Conservation (phyloP, 2,797 vertebrate genomes). For the Leuciscus waleckii region DNA sequence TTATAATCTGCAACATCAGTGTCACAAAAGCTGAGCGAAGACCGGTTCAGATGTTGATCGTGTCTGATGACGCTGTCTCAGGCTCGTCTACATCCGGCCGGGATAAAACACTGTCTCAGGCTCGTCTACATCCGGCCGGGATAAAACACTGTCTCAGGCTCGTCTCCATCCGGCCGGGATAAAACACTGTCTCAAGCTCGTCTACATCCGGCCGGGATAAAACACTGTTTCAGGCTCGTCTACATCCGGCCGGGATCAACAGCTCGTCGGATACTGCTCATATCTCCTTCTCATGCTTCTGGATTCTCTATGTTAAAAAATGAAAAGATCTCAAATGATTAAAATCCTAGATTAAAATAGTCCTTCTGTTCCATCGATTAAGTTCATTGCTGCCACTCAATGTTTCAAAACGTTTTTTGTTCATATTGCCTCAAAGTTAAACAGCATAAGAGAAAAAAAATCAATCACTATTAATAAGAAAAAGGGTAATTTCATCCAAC, state of each 20-base stretch:
- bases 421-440: slow-evolving; percentile 71
- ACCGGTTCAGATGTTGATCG: not conserved
- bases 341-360: not conserved
- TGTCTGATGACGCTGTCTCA: not conserved
- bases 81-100: not conserved
- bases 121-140: too few relatives aligned
- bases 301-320: not conserved
- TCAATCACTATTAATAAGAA: slow-evolving; percentile 81
- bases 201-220: not conserved
- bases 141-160: too few relatives aligned
- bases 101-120: too few relatives aligned
- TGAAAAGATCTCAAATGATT: not conserved
- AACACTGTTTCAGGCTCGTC: not conserved
- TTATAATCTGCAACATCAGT: not conserved
- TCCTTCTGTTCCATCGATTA: not conserved
- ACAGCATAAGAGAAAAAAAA: slow-evolving; percentile 76
- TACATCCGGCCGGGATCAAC: not conserved
- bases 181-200: not conserved
- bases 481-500: slow-evolving; percentile 80
- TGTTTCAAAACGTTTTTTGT: slow-evolving; percentile 65
- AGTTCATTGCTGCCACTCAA: slow-evolving; percentile 23
- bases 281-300: not conserved
- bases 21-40: not conserved
- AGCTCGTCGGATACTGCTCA: not conserved
- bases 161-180: too few relatives aligned